A percentile compares a stretch with the other conserved stretches of the same genome.
These are phyloP conservation scores for Tiliqua scincoides DNA, from an alignment of 2,113 vertebrate genomes.

Conservation along the genomic window DNA sequence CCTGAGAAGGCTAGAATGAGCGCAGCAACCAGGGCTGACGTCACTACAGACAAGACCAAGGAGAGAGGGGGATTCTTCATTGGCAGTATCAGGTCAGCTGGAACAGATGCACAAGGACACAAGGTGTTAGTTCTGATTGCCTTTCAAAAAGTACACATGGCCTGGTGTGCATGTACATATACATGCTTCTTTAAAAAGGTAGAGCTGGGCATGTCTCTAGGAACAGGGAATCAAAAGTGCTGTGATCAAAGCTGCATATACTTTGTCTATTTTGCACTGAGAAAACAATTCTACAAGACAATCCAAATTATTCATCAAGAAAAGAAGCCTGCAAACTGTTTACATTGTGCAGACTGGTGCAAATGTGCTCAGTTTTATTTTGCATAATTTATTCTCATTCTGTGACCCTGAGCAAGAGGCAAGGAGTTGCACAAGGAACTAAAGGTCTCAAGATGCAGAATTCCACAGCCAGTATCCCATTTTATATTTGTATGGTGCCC, in stretches of 20 bases:
- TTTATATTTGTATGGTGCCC: too few species aligned
- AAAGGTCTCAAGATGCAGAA: neutral
- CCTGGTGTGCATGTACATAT: neutral
- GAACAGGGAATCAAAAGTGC: neutral
- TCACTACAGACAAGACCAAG: conserved; percentile 92
- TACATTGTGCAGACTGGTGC: too few species aligned
- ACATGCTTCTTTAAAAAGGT: neutral
- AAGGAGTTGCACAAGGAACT: neutral
- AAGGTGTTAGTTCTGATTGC: conserved; percentile 31
- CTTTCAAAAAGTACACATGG: neutral
- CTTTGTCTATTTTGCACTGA: neutral
- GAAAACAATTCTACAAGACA: neutral
- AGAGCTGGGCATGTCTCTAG: neutral
- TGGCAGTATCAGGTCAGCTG: conserved; percentile 73
- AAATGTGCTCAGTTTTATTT: too few species aligned
- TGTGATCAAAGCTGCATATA: neutral
- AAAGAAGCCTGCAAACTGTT: too few species aligned
- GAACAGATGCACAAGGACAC: conserved; percentile 56
- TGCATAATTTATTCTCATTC: too few species aligned
- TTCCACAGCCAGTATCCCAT: too few species aligned
- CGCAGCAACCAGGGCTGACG: conserved; percentile 92
- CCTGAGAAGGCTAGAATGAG: conserved; percentile 94
- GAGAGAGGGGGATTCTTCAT: conserved; percentile 81
- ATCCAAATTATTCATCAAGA: neutral
- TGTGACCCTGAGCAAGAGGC: neutral